Conservation (phyloP, 2,888 invertebrate genomes). For the Oligia strigilis region DNA sequence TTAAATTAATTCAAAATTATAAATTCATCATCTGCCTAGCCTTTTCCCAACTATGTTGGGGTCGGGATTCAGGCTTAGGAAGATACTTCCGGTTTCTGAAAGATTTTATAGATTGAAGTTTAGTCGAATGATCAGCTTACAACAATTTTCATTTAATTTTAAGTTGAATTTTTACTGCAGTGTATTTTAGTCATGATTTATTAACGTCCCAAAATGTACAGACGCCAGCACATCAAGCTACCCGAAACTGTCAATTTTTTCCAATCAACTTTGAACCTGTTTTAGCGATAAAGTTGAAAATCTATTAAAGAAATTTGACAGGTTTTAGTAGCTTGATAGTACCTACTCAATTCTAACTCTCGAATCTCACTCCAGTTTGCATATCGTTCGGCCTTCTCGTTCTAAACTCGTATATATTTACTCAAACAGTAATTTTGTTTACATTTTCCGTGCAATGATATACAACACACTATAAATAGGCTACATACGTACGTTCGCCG, state of each 20-base stretch:
- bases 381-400: slow-evolving; percentile 61
- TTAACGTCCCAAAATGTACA: background rate
- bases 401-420: slow-evolving; percentile 73
- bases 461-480: slow-evolving; percentile 77
- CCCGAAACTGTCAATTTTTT: too few species aligned
- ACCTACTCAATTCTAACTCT: slow-evolving; percentile 21
- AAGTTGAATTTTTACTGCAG: background rate
- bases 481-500: slow-evolving; percentile 70
- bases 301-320: too few species aligned
- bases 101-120: background rate
- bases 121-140: background rate
- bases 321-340: background rate
- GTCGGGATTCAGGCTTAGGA: background rate
- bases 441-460: slow-evolving; percentile 80
- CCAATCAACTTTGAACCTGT: too few species aligned
- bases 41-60: too few species aligned
- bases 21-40: background rate
- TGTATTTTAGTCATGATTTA: background rate
- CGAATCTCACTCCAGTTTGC: slow-evolving; percentile 56
- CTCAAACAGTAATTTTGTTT: slow-evolving; percentile 83
- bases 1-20: background rate
- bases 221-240: too few species aligned
- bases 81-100: background rate
- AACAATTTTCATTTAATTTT: background rate
- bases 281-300: too few species aligned